A percentile compares a stretch with the other conserved stretches of the same genome.
Evolutionary conservation across 2,888 invertebrate genomes (phyloP).

Genomic region (Junonia oenone): DNA sequence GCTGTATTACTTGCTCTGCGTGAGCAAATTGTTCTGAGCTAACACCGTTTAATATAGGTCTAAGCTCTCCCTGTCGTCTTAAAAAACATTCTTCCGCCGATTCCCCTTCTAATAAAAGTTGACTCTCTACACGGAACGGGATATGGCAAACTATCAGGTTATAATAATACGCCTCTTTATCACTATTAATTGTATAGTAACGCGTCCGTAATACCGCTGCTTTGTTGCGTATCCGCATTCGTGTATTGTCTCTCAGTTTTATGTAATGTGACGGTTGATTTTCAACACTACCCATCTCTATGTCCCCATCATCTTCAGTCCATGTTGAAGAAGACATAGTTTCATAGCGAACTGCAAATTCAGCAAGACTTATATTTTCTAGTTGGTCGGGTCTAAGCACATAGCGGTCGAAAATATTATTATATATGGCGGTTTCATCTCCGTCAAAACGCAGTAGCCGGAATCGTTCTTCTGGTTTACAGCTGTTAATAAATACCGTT

Average conservation of each 20-base stretch:
- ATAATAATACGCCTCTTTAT: conserved; percentile 32
- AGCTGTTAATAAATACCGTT: conserved; percentile 37
- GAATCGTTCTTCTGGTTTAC: conserved; percentile 35
- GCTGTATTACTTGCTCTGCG: conserved; percentile 28
- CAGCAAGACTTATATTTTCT: conserved; percentile 34
- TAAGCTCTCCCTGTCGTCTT: conserved; percentile 29
- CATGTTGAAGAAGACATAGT: conserved; percentile 14
- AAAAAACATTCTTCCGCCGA: conserved; percentile 31
- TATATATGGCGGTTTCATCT: conserved; percentile 31
- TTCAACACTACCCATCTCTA: not conserved
- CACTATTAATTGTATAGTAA: conserved; percentile 36
- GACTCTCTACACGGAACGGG: conserved; percentile 32
- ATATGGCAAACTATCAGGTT: conserved; percentile 35
- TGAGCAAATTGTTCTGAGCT: conserved; percentile 30
- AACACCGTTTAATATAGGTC: conserved; percentile 19
- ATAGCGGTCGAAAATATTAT: conserved; percentile 37
- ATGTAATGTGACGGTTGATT: conserved; percentile 24
- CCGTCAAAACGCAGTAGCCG: conserved; percentile 19
- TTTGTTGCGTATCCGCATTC: conserved; percentile 37
- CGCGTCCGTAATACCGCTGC: conserved; percentile 37
- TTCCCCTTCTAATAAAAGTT: conserved; percentile 30
- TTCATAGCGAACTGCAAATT: conserved; percentile 38
- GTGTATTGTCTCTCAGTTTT: conserved; percentile 30
- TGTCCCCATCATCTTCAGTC: not conserved
- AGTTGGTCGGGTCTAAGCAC: conserved; percentile 24